Percentiles rank a stretch among this genome's conserved stretches.
Evolutionary conservation across 2,888 invertebrate genomes (phyloP).

Genomic region (Tenthredo amoena): DNA sequence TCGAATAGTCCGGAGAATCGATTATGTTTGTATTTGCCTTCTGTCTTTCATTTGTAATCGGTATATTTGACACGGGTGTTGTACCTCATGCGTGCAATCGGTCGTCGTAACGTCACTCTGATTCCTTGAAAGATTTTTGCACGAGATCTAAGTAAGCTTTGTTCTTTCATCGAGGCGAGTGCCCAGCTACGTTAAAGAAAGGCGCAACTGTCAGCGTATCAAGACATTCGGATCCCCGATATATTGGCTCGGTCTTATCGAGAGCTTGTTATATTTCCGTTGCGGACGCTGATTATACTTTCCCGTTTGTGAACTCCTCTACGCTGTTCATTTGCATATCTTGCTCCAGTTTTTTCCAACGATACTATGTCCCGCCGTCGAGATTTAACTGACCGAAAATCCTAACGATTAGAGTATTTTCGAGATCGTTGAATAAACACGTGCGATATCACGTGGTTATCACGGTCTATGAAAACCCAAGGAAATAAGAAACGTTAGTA

Average conservation of each 20-base stretch:
- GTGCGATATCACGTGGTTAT: background rate
- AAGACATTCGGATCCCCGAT: background rate
- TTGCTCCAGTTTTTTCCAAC: background rate
- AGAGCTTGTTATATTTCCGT: background rate
- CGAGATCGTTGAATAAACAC: background rate
- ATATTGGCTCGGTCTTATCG: background rate
- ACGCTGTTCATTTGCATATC: background rate
- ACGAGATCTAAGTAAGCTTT: background rate
- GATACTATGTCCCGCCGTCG: background rate
- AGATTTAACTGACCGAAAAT: background rate
- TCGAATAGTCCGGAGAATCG: background rate
- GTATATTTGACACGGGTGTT: background rate
- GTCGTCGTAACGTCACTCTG: background rate
- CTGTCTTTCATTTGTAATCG: slow-evolving; percentile 13
- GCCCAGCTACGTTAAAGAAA: background rate
- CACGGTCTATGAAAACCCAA: background rate
- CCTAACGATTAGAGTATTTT: background rate
- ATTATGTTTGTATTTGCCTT: slow-evolving; percentile 8
- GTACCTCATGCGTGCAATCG: background rate
- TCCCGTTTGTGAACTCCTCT: background rate
- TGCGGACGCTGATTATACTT: background rate
- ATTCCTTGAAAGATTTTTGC: background rate
- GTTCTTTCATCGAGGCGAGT: background rate
- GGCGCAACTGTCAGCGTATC: background rate
- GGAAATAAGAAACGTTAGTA: background rate